Evolutionary conservation across 2,888 invertebrate genomes (phyloP).

Genomic region (Uloborus plumipes): DNA sequence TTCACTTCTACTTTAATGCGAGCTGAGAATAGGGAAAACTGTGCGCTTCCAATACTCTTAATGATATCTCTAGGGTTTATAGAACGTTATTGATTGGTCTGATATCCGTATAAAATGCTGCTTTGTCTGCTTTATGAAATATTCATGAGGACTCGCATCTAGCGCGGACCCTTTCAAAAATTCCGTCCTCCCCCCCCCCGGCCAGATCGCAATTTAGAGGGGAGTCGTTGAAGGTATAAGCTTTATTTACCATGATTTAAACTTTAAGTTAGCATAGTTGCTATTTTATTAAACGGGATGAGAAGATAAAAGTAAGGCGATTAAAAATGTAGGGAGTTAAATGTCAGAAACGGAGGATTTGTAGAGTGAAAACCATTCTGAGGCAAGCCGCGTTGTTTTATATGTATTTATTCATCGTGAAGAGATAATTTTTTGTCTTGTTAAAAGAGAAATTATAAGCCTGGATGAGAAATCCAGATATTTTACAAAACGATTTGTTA

Average conservation of each 20-base stretch:
- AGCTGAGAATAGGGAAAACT: neutral
- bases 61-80: slow-evolving; percentile 50
- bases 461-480: no score
- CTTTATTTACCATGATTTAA: neutral
- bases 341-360: no score
- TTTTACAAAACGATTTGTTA: no score
- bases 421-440: no score
- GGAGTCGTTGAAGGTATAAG: slow-evolving; percentile 49
- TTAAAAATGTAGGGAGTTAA: no score
- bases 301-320: no score
- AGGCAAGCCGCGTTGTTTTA: no score
- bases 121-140: slow-evolving; percentile 40
- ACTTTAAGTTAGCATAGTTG: no score
- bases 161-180: neutral
- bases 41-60: slow-evolving; percentile 16
- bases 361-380: no score
- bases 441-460: no score
- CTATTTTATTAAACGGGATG: no score
- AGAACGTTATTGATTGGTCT: slow-evolving; percentile 55
- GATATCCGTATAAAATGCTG: slow-evolving; percentile 53
- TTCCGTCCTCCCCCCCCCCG: neutral
- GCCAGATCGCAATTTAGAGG: slow-evolving; percentile 17
- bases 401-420: no score
- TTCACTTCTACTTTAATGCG: neutral
- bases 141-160: slow-evolving; percentile 54